phyloP scores from a whole-genome alignment of 2,797 vertebrate genomes.

The Emys orbicularis region DNA sequence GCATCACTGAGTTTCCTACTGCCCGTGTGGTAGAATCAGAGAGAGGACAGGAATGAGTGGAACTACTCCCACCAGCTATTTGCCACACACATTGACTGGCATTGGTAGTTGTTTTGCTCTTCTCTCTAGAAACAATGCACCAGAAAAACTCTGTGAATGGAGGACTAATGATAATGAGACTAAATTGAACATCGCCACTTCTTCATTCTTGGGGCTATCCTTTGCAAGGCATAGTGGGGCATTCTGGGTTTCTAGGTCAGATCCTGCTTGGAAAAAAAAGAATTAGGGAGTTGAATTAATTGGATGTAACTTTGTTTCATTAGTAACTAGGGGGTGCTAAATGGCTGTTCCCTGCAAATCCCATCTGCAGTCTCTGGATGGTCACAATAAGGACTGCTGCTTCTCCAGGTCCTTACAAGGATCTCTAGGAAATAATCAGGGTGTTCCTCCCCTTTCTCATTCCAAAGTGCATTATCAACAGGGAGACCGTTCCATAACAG shows the following conservation, averaged over 20 bases:
- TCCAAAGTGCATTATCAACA: constrained; percentile 8
- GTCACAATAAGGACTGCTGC: constrained; percentile 14
- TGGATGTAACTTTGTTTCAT: background rate
- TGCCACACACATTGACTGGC: background rate
- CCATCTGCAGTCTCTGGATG: background rate
- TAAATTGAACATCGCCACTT: background rate
- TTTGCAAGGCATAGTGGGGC: accelerated
- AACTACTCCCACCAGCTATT: background rate
- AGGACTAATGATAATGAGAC: background rate
- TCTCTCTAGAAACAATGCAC: background rate
- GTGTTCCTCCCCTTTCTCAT: constrained; percentile 66
- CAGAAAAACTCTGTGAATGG: background rate
- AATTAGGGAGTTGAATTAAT: constrained; percentile 40
- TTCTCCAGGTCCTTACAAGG: constrained; percentile 66
- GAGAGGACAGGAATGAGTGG: background rate
- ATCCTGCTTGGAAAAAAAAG: background rate
- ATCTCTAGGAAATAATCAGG: constrained; percentile 57
- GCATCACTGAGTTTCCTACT: background rate
- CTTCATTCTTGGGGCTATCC: accelerated
- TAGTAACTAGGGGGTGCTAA: constrained; percentile 55
- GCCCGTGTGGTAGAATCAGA: background rate
- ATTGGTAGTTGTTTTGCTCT: background rate
- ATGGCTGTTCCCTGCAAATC: constrained; percentile 57
- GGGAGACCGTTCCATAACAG: background rate
- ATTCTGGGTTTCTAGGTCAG: background rate